Base-by-base conservation (phyloP, 1,140 invertebrate species). In the Drosophila orena region DNA sequence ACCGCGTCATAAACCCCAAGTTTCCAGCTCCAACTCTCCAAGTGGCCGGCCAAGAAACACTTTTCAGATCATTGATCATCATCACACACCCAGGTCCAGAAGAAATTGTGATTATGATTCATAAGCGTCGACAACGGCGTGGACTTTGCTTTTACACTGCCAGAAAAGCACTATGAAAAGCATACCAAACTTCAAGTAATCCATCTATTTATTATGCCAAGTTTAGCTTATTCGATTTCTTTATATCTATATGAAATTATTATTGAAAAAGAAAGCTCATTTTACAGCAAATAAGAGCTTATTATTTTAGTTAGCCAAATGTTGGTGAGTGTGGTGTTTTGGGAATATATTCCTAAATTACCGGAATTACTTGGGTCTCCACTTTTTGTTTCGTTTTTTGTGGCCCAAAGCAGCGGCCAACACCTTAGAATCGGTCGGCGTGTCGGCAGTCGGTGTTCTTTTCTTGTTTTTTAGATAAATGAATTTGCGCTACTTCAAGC, bases 1-100 rank as follows among this genome's bases (percentile, higher is more conserved):
- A 84, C 53, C 64, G 35, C 83, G 68, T 85, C 81, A 86, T 85
- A 85, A 70, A 83, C 76, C 74, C 15, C 27, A 20, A 62, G 38
- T 60, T 62, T 62, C 38, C 59, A 68, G 46, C 62, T 43, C 30
- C 30, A 30, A 30, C 2, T 2, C 64, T 68, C 53, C 68, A 70
- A 76, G 53, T 57, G 47, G 34, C 60, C 37, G 40, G 24, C 44
- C 38, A 66, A 69, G 66, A 88, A 88, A 89, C 84, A 88, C 84
- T 88, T 88, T 88, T 50, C 84, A 88, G 84, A 88, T 88, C 84
- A 88, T 88, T 88, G 84, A 88, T 88, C 84, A 88, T 89, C 84
- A 89, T 88, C 84, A 89, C 60, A 72, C 59, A 50, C 27, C 56
- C 12, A 37, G 74, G 68, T 37, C n/a, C 35, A 59, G 34, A 58